Evolutionary conservation across 2,113 vertebrate genomes (phyloP).

Genomic region (Tympanuchus pallidicinctus): DNA sequence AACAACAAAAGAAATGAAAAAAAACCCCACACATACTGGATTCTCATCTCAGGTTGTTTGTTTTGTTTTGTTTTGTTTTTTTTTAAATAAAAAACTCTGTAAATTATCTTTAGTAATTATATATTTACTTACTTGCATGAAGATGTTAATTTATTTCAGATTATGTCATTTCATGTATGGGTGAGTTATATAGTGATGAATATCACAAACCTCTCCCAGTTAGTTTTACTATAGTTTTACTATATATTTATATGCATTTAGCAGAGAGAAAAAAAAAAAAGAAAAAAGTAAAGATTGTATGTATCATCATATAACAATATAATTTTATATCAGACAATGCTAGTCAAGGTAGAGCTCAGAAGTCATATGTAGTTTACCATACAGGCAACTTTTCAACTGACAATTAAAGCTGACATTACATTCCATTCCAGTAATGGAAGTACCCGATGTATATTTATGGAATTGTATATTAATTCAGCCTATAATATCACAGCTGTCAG

Average conservation of each 20-base stretch:
- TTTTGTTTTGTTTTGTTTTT: too few species aligned
- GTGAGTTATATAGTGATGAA: neutral
- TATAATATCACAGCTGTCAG: constrained; percentile 47
- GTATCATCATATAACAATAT: neutral
- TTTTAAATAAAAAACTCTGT: neutral
- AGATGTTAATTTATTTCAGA: neutral
- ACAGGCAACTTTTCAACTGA: constrained; percentile 15
- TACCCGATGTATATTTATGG: constrained; percentile 46
- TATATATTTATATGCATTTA: neutral
- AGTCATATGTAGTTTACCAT: constrained; percentile 28
- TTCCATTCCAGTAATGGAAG: constrained; percentile 23
- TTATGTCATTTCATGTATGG: neutral
- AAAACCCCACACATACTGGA: neutral
- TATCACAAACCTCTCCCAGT: neutral
- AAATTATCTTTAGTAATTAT: neutral
- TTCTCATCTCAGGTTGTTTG: neutral
- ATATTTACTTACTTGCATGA: neutral
- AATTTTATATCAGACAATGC: neutral
- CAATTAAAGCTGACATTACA: constrained; percentile 39
- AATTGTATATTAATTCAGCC: constrained; percentile 53
- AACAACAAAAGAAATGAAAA: neutral
- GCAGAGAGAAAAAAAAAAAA: neutral
- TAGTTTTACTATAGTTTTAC: neutral
- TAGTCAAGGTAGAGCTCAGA: neutral
- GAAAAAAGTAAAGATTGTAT: neutral